Percentiles rank a stretch among this genome's conserved stretches.
Conservation (phyloP, 92 coral and sea anemone species). For the Siderastrea radians region DNA sequence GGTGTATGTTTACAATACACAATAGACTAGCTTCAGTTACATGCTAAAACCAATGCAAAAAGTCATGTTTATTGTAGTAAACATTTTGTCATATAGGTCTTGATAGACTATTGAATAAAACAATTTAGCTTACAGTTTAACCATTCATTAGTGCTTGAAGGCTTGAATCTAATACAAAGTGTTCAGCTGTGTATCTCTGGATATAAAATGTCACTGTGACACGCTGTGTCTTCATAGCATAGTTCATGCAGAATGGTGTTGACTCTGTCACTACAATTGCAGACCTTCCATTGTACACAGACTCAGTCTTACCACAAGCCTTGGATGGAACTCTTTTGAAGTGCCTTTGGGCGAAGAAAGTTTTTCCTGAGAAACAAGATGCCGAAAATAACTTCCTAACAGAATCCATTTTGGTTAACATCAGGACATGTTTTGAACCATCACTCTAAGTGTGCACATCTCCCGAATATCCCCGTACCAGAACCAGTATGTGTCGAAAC, state of each 20-base stretch:
- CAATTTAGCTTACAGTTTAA: slow-evolving; percentile 40
- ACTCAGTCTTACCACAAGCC: slow-evolving; percentile 51
- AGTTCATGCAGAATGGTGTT: slow-evolving; percentile 72
- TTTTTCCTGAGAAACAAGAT: slow-evolving; percentile 66
- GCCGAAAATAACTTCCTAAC: slow-evolving; percentile 69
- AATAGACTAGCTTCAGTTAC: slow-evolving; percentile 20
- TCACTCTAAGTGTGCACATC: slow-evolving; percentile 45
- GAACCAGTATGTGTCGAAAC: slow-evolving; percentile 59
- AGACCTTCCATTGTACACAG: slow-evolving; percentile 64
- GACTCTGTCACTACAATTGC: slow-evolving; percentile 63
- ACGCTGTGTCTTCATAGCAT: slow-evolving; percentile 71
- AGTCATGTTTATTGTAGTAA: slow-evolving; percentile 37
- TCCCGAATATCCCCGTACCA: slow-evolving; percentile 51
- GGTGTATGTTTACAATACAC: slow-evolving; percentile 23
- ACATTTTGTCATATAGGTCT: slow-evolving; percentile 29
- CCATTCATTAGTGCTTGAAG: slow-evolving; percentile 69
- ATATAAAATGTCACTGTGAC: slow-evolving; percentile 61
- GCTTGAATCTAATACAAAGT: slow-evolving; percentile 64
- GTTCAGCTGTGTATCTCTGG: slow-evolving; percentile 68
- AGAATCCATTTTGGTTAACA: slow-evolving; percentile 61
- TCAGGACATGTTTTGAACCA: slow-evolving; percentile 57
- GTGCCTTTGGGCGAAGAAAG: slow-evolving; percentile 58
- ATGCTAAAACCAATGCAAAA: slow-evolving; percentile 4
- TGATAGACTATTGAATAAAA: slow-evolving; percentile 21
- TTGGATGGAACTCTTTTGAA: slow-evolving; percentile 70